Evolutionary conservation across 1,140 invertebrate species (phyloP).

Genomic region (Andricus grossulariae): DNA sequence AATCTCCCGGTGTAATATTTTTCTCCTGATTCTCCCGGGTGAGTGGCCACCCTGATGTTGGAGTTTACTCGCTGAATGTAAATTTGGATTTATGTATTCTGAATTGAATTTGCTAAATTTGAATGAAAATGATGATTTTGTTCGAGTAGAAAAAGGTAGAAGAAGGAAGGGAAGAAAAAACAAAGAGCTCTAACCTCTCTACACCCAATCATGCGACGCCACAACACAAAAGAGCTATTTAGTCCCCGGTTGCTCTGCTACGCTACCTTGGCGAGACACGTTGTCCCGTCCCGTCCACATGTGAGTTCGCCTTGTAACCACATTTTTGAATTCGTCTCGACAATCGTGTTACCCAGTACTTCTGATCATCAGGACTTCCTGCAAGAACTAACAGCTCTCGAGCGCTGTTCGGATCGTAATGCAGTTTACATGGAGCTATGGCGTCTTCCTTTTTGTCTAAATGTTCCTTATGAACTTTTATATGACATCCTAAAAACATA

Average conservation of each 20-base stretch:
- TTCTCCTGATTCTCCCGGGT: too few relatives aligned
- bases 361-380: constrained; percentile 89
- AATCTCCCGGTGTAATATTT: too few relatives aligned
- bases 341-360: constrained; percentile 93
- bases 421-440: constrained; percentile 93
- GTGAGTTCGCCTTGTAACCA: constrained; percentile 91
- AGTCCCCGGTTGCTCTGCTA: constrained; percentile 64
- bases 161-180: constrained; percentile 48
- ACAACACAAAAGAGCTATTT: constrained; percentile 69
- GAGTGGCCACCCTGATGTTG: too few relatives aligned
- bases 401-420: constrained; percentile 94
- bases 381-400: constrained; percentile 94
- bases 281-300: constrained; percentile 78
- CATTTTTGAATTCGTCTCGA: constrained; percentile 95
- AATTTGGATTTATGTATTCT: too few relatives aligned
- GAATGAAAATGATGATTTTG: too few relatives aligned
- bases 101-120: too few relatives aligned
- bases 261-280: constrained; percentile 82
- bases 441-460: constrained; percentile 88
- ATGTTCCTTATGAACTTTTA: constrained; percentile 98
- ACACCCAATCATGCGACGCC: constrained; percentile 70
- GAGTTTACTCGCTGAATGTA: too few relatives aligned
- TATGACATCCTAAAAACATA: constrained; percentile 88
- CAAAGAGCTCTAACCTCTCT: constrained; percentile 66
- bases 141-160: neutral